Conservation (phyloP, 2,797 vertebrate genomes). For the Acomys russatus region DNA sequence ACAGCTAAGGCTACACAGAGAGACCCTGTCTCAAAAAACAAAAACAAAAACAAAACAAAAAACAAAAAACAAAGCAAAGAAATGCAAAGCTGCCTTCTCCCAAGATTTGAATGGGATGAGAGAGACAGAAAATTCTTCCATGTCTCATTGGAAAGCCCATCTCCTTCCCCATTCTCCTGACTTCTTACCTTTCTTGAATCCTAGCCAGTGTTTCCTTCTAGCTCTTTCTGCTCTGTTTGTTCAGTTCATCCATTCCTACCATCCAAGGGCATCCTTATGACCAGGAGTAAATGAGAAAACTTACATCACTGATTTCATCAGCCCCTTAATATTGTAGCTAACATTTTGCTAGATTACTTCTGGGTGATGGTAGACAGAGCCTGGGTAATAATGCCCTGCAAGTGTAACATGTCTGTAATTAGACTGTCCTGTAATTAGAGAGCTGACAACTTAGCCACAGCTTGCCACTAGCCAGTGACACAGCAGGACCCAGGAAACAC, state of each 20-base stretch:
- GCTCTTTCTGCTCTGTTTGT: background rate
- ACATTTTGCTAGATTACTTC: constrained; percentile 71
- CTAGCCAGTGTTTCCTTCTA: background rate
- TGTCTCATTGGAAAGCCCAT: background rate
- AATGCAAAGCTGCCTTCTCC: background rate
- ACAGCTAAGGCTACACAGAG: no score
- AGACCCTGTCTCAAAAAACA: no score
- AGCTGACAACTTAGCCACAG: constrained; percentile 80
- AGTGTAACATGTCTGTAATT: constrained; percentile 79
- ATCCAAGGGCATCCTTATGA: constrained; percentile 34
- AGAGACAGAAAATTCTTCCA: background rate
- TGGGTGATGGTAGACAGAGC: constrained; percentile 66
- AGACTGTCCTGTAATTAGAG: constrained; percentile 81
- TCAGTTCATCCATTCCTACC: background rate
- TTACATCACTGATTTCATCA: background rate
- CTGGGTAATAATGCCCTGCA: constrained; percentile 77
- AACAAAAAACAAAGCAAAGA: background rate
- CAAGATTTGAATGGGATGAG: background rate
- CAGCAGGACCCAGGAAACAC: constrained; percentile 78
- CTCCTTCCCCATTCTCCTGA: background rate
- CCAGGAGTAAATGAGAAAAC: constrained; percentile 21
- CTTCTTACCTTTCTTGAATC: background rate
- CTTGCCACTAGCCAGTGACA: constrained; percentile 78
- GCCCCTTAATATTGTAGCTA: constrained; percentile 40
- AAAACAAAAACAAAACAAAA: no score